Conservation (phyloP, 2,888 invertebrate genomes). For the Chrysopilus asiliformis region DNA sequence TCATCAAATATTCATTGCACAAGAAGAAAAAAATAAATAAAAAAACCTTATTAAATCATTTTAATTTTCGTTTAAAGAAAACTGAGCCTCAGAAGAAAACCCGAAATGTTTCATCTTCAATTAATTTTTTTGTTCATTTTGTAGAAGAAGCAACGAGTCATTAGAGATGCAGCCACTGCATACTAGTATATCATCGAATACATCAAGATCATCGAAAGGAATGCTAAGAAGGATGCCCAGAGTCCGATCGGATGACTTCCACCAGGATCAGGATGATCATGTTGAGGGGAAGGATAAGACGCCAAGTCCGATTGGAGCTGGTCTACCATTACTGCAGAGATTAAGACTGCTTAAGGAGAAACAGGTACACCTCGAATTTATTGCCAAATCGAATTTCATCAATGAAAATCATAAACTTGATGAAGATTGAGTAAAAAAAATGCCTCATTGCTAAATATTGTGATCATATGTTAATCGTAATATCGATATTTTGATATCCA, state of each 20-base stretch:
- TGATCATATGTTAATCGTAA: no score
- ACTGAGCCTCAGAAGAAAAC: no score
- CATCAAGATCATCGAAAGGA: constrained; percentile 38
- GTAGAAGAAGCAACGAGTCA: constrained; percentile 42
- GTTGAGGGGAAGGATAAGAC: constrained; percentile 44
- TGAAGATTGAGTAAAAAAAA: no score
- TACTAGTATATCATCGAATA: constrained; percentile 33
- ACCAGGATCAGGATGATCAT: constrained; percentile 36
- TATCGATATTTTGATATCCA: no score
- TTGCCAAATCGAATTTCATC: neutral
- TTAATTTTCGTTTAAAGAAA: no score
- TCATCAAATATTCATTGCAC: no score
- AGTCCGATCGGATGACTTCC: constrained; percentile 58
- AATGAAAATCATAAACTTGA: no score
- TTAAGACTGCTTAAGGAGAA: constrained; percentile 72
- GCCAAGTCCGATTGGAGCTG: constrained; percentile 68
- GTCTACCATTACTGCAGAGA: constrained; percentile 63
- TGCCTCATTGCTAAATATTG: no score
- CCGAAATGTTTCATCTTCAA: no score
- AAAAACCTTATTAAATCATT: no score
- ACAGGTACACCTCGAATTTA: constrained; percentile 40
- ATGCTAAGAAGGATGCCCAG: constrained; percentile 58
- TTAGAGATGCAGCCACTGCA: constrained; percentile 53
- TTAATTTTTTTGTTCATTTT: constrained; percentile 16
- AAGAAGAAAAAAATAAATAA: no score